Base-by-base conservation (phyloP, 2,888 invertebrate genomes). In the Parascotia fuliginaria region DNA sequence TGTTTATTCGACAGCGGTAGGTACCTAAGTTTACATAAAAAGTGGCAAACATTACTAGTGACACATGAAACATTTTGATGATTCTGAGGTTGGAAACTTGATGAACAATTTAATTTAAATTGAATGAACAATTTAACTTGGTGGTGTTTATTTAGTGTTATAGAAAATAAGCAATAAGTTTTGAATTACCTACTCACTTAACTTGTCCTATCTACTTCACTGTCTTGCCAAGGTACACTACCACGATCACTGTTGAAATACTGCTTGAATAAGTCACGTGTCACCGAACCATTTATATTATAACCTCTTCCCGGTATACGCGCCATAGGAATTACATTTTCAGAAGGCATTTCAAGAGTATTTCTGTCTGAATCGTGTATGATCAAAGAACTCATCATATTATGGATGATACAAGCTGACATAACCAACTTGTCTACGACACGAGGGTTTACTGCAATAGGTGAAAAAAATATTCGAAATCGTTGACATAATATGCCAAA, bases 161-260 rank as follows among this genome's bases (percentile, higher is more conserved):
- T 19, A 19, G 19, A 19, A 19, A 19, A 19, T 19, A 19, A 19
- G 19, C 19, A 19, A 19, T 47, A 41, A 36, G 34, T 41, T 47
- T 36, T 41, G 40, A 40, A 41, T 36, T 47, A 46, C n/a, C n/a
- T n/a, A n/a, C 46, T 40, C 40, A 46, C 46, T 44, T 47, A 47
- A 47, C 47, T 47, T 47, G 47, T 47, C 47, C 41, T 47, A 47
- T 47, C 37, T 47, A 47, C 47, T 47, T 41, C 41, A 41, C 41
- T 47, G 41, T 47, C 47, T 47, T 41, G 47, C 47, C 47, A 47
- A 47, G 47, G 47, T 41, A 47, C 47, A 47, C 47, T 47, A 47
- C 41, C 47, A 47, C 13, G 47, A 47, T 47, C 47, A 47, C 47
- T 47, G 47, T 47, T 47, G 47, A 47, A 41, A 47, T 19, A 48